Evolutionary conservation across 30 jellyfish, hydroid and myxozoan genomes (phyloP).

Genomic region (Turritopsis dohrnii): DNA sequence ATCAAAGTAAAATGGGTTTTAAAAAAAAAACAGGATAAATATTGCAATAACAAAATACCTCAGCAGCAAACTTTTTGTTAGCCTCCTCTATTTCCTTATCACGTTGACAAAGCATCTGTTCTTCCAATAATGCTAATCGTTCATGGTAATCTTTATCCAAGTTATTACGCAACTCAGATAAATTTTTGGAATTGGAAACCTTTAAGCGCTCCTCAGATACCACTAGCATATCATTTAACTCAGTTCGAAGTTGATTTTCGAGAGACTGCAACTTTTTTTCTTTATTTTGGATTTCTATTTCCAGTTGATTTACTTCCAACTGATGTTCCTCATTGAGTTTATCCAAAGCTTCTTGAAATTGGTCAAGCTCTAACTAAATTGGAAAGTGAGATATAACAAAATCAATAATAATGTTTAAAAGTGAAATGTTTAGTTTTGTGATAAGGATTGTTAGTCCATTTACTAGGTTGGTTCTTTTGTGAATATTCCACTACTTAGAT

Average conservation of each 20-base stretch:
- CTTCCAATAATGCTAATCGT: conserved; percentile 45
- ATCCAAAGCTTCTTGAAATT: background rate
- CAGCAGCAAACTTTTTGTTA: background rate
- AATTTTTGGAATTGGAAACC: conserved; percentile 47
- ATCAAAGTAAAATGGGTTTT: background rate
- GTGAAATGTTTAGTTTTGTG: background rate
- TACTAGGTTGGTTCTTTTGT: too few relatives aligned
- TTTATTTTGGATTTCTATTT: conserved; percentile 41
- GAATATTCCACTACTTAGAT: too few relatives aligned
- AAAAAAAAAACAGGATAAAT: background rate
- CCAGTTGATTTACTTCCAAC: background rate
- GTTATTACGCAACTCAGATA: conserved; percentile 59
- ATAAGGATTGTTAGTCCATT: too few relatives aligned
- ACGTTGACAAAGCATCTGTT: conserved; percentile 48
- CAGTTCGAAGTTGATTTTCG: conserved; percentile 50
- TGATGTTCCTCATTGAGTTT: background rate
- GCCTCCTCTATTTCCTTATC: conserved; percentile 34
- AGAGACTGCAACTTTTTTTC: conserved; percentile 42
- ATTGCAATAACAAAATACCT: background rate
- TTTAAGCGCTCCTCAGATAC: conserved; percentile 46
- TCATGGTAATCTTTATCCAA: conserved; percentile 65
- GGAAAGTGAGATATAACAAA: too few relatives aligned
- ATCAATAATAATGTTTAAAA: too few relatives aligned
- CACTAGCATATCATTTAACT: conserved; percentile 42
- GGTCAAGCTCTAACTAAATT: background rate